Evolutionary conservation across 2,888 invertebrate genomes (phyloP).

Genomic region (Lithophane semibrunnea): DNA sequence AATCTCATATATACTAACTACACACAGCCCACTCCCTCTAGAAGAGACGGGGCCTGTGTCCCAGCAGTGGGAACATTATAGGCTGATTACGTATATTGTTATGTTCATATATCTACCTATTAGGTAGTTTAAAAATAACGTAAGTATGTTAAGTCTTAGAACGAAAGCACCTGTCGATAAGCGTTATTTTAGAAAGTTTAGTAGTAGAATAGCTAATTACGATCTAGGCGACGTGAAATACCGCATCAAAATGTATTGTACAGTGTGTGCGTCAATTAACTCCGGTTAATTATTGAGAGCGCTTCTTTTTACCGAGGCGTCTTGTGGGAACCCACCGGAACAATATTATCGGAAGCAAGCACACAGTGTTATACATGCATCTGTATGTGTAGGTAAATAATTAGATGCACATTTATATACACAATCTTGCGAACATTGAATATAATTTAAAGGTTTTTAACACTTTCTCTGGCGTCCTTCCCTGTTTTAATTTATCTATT

Average conservation of each 20-base stretch:
- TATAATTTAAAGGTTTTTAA: constrained; percentile 62
- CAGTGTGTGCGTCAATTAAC: constrained; percentile 65
- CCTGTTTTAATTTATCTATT: constrained; percentile 8
- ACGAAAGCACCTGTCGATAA: constrained; percentile 29
- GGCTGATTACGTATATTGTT: too few relatives aligned
- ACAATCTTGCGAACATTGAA: constrained; percentile 45
- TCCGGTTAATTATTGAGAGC: constrained; percentile 81
- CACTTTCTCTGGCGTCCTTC: constrained; percentile 49
- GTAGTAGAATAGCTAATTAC: constrained; percentile 53
- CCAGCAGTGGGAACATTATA: too few relatives aligned
- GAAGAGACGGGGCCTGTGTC: too few relatives aligned
- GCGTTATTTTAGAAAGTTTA: constrained; percentile 46
- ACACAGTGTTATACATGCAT: constrained; percentile 48
- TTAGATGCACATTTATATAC: constrained; percentile 50
- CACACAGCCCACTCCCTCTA: too few relatives aligned
- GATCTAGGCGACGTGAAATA: constrained; percentile 64
- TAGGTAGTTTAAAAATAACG: neutral
- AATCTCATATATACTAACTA: neutral
- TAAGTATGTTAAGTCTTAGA: neutral
- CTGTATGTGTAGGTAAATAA: constrained; percentile 43
- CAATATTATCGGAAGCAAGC: constrained; percentile 83
- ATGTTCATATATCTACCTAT: too few relatives aligned
- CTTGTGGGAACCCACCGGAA: constrained; percentile 86
- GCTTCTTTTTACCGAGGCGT: constrained; percentile 77
- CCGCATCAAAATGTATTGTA: constrained; percentile 61